These are phyloP conservation scores for Aurelia aurita complex sp. Pacific DNA, from an alignment of 30 jellyfish, hydroid and myxozoan species.

Conservation along the genomic window DNA sequence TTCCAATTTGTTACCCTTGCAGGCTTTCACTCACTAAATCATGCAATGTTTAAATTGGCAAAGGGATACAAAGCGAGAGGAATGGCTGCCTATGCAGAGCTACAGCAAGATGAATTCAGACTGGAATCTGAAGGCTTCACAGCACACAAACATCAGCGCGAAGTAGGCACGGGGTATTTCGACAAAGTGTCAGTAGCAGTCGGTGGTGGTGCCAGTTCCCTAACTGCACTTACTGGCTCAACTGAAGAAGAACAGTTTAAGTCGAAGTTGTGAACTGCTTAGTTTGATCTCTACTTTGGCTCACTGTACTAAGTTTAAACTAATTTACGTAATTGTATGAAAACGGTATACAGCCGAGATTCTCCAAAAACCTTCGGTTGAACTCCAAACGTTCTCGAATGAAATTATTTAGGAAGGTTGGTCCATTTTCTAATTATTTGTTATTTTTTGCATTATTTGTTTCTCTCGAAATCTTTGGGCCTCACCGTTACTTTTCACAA, in stretches of 20 bases:
- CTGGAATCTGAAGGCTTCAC: conserved; percentile 90
- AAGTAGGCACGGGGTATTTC: conserved; percentile 95
- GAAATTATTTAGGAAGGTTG: no score
- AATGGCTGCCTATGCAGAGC: conserved; percentile 88
- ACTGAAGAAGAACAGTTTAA: conserved; percentile 96
- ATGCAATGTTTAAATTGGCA: conserved; percentile 95
- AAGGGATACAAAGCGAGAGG: conserved; percentile 79
- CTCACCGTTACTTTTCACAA: no score
- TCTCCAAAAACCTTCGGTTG: no score
- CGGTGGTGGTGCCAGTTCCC: conserved; percentile 84
- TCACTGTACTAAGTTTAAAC: no score
- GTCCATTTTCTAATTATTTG: no score
- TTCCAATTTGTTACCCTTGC: conserved; percentile 96
- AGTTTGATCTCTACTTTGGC: not conserved
- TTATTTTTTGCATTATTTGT: no score
- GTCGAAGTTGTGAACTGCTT: conserved; percentile 36
- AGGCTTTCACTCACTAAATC: conserved; percentile 93
- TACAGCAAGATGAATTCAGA: conserved; percentile 80
- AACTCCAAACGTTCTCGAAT: no score
- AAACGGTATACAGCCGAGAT: no score
- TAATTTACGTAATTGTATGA: no score
- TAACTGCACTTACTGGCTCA: conserved; percentile 88
- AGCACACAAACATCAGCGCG: conserved; percentile 94
- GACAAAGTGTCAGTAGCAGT: conserved; percentile 83
- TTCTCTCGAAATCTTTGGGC: no score